These are phyloP conservation scores for Rhinophrynus dorsalis DNA, from an alignment of 2,797 vertebrate species.

Conservation along the genomic window DNA sequence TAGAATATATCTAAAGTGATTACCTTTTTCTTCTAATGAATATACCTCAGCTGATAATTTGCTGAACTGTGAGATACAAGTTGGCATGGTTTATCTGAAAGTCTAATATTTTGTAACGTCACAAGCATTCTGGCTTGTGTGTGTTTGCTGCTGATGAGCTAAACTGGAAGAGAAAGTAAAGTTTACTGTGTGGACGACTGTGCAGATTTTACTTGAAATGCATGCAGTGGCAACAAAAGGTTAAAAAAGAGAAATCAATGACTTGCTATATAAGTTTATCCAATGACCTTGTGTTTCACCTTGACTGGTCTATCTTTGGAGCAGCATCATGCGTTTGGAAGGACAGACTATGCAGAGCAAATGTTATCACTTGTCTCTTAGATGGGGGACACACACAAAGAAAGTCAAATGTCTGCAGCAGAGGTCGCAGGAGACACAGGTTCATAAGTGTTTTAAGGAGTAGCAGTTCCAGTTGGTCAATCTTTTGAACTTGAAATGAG, in stretches of 20 bases:
- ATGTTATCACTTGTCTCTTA: constrained; percentile 17
- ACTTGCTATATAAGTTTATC: constrained; percentile 32
- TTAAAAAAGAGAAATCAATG: constrained; percentile 44
- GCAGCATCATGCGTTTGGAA: constrained; percentile 58
- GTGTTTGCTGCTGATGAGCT: constrained; percentile 8
- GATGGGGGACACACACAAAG: constrained; percentile 46
- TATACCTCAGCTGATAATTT: constrained; percentile 29
- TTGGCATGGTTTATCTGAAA: constrained; percentile 22
- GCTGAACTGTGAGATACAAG: constrained; percentile 29
- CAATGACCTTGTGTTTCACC: constrained; percentile 35
- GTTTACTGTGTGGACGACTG: constrained; percentile 38
- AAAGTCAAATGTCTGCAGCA: constrained; percentile 43
- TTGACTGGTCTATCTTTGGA: constrained; percentile 51
- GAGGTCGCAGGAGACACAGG: constrained; percentile 39
- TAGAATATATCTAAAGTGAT: constrained; percentile 31
- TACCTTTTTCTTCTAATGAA: constrained; percentile 22
- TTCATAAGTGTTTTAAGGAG: constrained; percentile 37
- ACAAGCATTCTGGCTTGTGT: constrained; percentile 3
- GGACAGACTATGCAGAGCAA: constrained; percentile 47
- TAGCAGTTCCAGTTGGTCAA: constrained; percentile 46
- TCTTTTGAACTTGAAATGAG: constrained; percentile 44
- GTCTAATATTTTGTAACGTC: constrained; percentile 13
- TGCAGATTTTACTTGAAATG: constrained; percentile 45
- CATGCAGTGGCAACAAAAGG: constrained; percentile 45
- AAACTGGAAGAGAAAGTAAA: constrained; percentile 37